Base-by-base conservation (phyloP, 2,797 vertebrate genomes). In the Typhlichthys eigenmanni region DNA sequence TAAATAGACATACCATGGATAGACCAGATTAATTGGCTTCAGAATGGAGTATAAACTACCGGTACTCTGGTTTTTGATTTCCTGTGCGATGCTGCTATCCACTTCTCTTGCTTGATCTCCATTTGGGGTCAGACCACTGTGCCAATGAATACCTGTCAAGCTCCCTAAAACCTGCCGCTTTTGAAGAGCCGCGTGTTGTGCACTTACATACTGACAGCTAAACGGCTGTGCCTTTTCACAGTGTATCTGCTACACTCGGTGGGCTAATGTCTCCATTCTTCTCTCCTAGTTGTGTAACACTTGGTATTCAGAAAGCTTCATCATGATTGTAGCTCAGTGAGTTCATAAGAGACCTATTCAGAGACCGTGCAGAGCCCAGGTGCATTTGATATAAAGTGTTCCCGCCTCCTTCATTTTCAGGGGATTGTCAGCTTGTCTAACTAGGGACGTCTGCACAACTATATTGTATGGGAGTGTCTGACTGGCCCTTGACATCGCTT, bases 201-300 rank as follows among this genome's bases (percentile, higher is more conserved):
- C 62, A 70, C 67, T 75, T 85, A 82, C 61, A 76, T 75, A 74
- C 59, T 68, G 61, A 74, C 76, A 75, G 58, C 69, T 71, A 71
- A 83, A 77, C 6, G 10, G 45, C 65, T 24, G 61, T 56, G 46
- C 62, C 62, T 74, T 68, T 69, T 73, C 55, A 43, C 53, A 24
- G 43, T 2, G 45, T 48, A 45, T 24, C 6, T 16, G 63, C 24
- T 58, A 69, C 47, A 38, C 62, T 69, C 68, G 64, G 59, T 55
- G 68, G 68, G 52, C 60, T 48, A n/a, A 61, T 63, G 68, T 69
- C 12, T 67, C 58, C 76, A 72, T 56, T 46, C 61, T 57, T 69
- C 45, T 63, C 53, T 68, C 62, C n/a, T 45, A 55, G 66, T 68
- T 61, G 60, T 62, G 47, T 34, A 54, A 67, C 72, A 65, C 70